phyloP scores from a whole-genome alignment of 2,888 invertebrate species.

The Aspidiotus destructor region DNA sequence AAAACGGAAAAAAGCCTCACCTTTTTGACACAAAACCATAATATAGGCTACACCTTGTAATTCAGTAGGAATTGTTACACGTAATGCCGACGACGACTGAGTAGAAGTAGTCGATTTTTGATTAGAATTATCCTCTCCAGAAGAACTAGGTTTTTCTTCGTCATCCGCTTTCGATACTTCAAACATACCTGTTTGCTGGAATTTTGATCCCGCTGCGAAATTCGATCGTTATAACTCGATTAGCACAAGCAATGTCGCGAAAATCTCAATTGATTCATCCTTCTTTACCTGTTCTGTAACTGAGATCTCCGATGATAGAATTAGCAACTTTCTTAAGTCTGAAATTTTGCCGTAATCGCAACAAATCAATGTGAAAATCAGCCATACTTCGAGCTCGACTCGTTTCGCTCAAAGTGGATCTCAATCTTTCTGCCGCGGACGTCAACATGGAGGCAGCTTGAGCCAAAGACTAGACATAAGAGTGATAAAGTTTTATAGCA shows the following conservation, averaged over 20 bases:
- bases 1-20: slow-evolving; percentile 42
- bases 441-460: slow-evolving; percentile 76
- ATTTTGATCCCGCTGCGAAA: slow-evolving; percentile 72
- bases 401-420: slow-evolving; percentile 69
- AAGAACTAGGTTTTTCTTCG: slow-evolving; percentile 41
- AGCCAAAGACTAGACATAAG: slow-evolving; percentile 54
- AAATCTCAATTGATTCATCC: not conserved
- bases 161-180: slow-evolving; percentile 92
- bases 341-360: slow-evolving; percentile 86
- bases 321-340: slow-evolving; percentile 91
- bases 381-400: slow-evolving; percentile 66
- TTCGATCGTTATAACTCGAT: slow-evolving; percentile 6
- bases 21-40: slow-evolving; percentile 88
- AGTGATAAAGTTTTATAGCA: not conserved
- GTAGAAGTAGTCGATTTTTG: slow-evolving; percentile 46
- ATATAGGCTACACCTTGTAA: slow-evolving; percentile 93
- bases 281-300: slow-evolving; percentile 70
- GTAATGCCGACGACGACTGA: slow-evolving; percentile 60
- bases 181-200: slow-evolving; percentile 85
- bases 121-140: slow-evolving; percentile 47
- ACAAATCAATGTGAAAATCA: slow-evolving; percentile 86
- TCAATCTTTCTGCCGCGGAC: slow-evolving; percentile 76
- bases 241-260: not conserved
- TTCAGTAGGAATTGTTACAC: slow-evolving; percentile 88
- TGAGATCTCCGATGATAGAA: slow-evolving; percentile 88